Evolutionary conservation across 2,888 invertebrate species (phyloP).

Genomic region (Drosophila anomelani): DNA sequence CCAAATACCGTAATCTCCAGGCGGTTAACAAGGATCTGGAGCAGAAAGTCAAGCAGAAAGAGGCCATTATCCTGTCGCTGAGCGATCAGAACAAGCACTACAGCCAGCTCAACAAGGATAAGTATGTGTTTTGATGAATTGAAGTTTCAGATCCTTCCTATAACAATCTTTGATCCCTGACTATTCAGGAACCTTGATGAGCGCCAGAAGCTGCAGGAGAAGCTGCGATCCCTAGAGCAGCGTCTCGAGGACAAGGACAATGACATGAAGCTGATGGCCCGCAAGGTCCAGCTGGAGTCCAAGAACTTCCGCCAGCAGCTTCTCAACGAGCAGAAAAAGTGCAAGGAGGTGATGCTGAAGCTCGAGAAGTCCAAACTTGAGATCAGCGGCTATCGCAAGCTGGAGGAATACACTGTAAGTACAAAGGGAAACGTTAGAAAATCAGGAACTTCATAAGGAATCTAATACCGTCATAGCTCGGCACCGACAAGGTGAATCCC

Average conservation of each 20-base stretch:
- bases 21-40: conserved; percentile 87
- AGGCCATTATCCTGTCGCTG: conserved; percentile 88
- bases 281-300: conserved; percentile 89
- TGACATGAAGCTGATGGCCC: conserved; percentile 88
- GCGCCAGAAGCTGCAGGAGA: conserved; percentile 89
- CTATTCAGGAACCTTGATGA: conserved; percentile 88
- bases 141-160: background rate
- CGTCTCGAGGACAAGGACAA: conserved; percentile 87
- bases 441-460: background rate
- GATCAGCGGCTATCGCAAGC: conserved; percentile 80
- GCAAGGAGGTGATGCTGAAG: conserved; percentile 89
- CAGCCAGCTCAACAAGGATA: conserved; percentile 89
- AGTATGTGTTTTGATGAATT: conserved; percentile 82
- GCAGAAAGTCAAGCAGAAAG: conserved; percentile 89
- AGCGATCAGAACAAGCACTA: conserved; percentile 90
- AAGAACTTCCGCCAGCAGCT: conserved; percentile 91
- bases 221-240: conserved; percentile 86
- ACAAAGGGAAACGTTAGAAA: background rate
- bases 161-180: background rate
- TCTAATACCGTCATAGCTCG: conserved; percentile 12
- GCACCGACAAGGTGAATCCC: conserved; percentile 60
- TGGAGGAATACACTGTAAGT: conserved; percentile 81
- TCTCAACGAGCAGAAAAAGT: conserved; percentile 88
- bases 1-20: conserved; percentile 89
- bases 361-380: conserved; percentile 85